A percentile compares a stretch with the other conserved stretches of the same genome.
These are phyloP conservation scores for Epizoanthus illoricatus DNA, from an alignment of 92 coral and sea anemone genomes.

Conservation along the genomic window DNA sequence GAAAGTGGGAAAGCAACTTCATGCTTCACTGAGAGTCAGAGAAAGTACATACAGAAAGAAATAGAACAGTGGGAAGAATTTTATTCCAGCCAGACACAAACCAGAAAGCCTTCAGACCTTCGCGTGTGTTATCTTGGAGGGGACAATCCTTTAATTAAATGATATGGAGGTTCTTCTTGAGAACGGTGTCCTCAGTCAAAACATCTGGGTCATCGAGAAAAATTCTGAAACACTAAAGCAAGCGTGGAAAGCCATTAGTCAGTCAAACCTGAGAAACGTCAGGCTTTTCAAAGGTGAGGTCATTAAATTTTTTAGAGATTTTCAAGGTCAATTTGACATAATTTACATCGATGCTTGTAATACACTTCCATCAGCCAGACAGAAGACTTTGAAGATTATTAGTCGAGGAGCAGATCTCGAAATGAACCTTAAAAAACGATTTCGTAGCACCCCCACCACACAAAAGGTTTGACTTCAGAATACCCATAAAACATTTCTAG, in stretches of 20 bases:
- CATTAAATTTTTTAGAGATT: slow-evolving; percentile 13
- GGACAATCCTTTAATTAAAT: slow-evolving; percentile 41
- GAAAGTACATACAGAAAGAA: neutral
- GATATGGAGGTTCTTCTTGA: slow-evolving; percentile 44
- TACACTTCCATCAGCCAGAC: slow-evolving; percentile 38
- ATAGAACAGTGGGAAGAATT: slow-evolving; percentile 23
- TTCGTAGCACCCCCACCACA: no score
- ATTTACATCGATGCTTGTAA: slow-evolving; percentile 62
- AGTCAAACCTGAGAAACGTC: slow-evolving; percentile 20
- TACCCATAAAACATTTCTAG: no score
- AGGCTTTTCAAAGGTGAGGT: slow-evolving; percentile 39
- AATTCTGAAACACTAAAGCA: neutral
- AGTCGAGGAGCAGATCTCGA: no score
- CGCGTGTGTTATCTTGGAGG: slow-evolving; percentile 57
- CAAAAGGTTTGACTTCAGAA: no score
- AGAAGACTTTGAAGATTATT: slow-evolving; percentile 41
- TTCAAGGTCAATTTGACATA: slow-evolving; percentile 50
- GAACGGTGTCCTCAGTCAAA: slow-evolving; percentile 55
- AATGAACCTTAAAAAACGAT: no score
- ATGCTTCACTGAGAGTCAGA: no score
- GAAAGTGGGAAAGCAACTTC: neutral
- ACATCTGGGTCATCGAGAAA: slow-evolving; percentile 57
- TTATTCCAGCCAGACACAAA: slow-evolving; percentile 28
- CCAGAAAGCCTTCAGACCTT: slow-evolving; percentile 40
- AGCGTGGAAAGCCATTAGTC: slow-evolving; percentile 15